Base-by-base conservation (phyloP, 2,797 vertebrate species). In the Myoxocephalus aenaeus region DNA sequence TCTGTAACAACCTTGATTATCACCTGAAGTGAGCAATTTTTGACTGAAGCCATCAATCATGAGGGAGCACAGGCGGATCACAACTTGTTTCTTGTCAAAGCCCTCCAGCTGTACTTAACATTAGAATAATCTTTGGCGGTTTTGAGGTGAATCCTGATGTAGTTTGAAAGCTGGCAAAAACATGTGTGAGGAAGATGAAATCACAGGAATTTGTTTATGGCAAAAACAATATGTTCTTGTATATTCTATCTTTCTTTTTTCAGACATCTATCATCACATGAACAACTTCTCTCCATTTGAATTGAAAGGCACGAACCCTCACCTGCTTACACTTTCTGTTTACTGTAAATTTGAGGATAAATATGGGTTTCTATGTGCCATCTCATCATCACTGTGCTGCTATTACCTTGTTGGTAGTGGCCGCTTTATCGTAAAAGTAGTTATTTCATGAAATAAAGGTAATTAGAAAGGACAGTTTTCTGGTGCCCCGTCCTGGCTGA, bases 391-490 rank as follows among this genome's bases (percentile, higher is more conserved):
- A 38, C 42, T 29, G 20, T 11, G 27, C 68, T 65, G 29, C 80
- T 69, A 74, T 77, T 73, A 63, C 56, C 54, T 77, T 71, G 38
- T 59, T 29, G 34, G 79, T 66, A 77, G 63, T 56, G 56, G 65
- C 58, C 32, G 38, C 42, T 53, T 83, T 17, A 50, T 67, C 3
- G 27, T 36, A 15, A 81, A 79, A 77, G 63, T 38, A 67, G 65
- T 50, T 64, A 72, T 86, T 84, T 75, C 18, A 53, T 61, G 1
- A 46, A 82, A 72, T 75, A 20, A 58, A 54, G 38, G 62, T 81
- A 63, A 86, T 87, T 83, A 70, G 11, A 64, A 40, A 44, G 18
- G 58, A 46, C 25, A 10, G 69, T 59, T 76, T 51, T 51, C 40
- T 66, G 27, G n/a, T 73, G 57, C 61, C 10, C 14, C 34, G 34